These are phyloP conservation scores for Clepsis dumicolana DNA, from an alignment of 2,888 invertebrate species.

Conservation along the genomic window DNA sequence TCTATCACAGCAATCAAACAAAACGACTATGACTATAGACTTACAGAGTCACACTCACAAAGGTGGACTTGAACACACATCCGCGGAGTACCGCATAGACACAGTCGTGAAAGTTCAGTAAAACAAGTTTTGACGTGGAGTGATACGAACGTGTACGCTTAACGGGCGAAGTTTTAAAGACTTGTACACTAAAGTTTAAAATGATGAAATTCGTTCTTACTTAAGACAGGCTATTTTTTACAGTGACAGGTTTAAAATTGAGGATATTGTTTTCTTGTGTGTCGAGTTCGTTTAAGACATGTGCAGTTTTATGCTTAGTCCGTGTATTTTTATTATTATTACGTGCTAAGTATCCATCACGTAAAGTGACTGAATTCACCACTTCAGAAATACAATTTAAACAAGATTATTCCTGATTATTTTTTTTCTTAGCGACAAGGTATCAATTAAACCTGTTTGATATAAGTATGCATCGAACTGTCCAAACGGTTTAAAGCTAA, in stretches of 20 bases:
- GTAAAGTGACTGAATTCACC: too few relatives aligned
- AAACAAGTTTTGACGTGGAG: conserved; percentile 28
- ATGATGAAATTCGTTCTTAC: conserved; percentile 27
- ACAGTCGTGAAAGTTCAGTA: conserved; percentile 32
- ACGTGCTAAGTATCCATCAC: too few relatives aligned
- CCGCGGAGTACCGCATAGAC: conserved; percentile 35
- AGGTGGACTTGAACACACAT: conserved; percentile 31
- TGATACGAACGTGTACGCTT: conserved; percentile 15
- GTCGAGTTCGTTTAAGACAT: neutral
- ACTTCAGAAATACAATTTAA: too few relatives aligned
- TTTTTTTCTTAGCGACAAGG: too few relatives aligned
- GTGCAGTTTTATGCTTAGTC: too few relatives aligned
- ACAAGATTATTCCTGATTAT: too few relatives aligned
- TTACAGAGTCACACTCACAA: conserved; percentile 41
- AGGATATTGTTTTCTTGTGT: neutral
- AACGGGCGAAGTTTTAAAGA: conserved; percentile 26
- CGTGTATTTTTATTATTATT: too few relatives aligned
- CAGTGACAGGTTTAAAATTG: neutral
- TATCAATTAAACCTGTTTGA: too few relatives aligned
- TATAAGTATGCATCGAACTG: too few relatives aligned
- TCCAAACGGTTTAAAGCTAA: too few relatives aligned
- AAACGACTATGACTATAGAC: conserved; percentile 41
- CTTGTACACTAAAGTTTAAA: conserved; percentile 32
- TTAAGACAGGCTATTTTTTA: neutral
- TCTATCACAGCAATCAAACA: conserved; percentile 41